These are phyloP conservation scores for Asarcornis scutulata DNA, from an alignment of 2,113 vertebrate species.

Conservation along the genomic window DNA sequence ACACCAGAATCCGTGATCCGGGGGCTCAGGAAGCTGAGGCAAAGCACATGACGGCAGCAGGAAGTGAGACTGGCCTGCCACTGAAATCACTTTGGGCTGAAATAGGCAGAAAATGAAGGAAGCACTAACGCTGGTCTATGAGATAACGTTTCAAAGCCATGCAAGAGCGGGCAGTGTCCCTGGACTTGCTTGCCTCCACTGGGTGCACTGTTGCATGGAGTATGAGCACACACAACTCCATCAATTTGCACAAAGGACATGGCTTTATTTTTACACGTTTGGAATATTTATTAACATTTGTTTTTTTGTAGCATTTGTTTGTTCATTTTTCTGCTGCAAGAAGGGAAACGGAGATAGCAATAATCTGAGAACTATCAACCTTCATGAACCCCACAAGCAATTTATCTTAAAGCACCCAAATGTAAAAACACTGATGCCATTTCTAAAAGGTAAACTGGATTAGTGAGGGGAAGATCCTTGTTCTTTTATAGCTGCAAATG, in stretches of 20 bases:
- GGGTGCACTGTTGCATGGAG: not conserved
- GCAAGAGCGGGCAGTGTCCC: not conserved
- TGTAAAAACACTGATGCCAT: not conserved
- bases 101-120: not conserved
- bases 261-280: not conserved
- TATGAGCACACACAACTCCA: not conserved
- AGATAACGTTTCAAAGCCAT: not conserved
- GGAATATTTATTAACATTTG: not conserved
- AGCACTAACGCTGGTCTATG: fast-evolving
- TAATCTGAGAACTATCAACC: not conserved
- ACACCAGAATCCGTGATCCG: not conserved
- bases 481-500: not conserved
- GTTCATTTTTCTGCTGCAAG: not conserved
- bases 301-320: not conserved
- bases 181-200: not conserved
- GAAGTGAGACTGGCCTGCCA: not conserved
- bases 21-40: not conserved
- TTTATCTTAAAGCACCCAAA: not conserved
- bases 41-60: not conserved
- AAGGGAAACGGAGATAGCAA: not conserved
- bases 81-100: not conserved
- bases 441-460: not conserved
- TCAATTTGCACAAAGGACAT: not conserved
- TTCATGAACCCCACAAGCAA: not conserved
- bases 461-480: not conserved